Base-by-base conservation (phyloP, 2,888 invertebrate species). In the Ichneumoninae sp. region DNA sequence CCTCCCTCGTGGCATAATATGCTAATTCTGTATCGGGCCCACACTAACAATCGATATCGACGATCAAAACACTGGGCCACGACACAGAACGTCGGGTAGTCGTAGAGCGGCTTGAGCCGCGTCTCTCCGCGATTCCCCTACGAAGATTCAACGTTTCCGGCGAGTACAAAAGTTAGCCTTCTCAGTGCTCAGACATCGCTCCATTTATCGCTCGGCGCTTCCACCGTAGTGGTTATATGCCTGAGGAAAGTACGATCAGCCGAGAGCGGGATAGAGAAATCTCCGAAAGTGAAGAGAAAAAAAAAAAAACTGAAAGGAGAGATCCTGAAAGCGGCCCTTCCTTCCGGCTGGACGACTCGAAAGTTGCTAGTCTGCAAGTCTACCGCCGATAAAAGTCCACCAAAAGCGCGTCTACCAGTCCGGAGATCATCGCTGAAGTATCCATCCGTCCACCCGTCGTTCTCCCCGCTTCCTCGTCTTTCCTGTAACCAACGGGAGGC, bases 371-470 rank as follows among this genome's bases (percentile, higher is more conserved):
- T 73, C 57, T 57, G 44, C 47, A 30, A 73, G 16, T 80, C 57
- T 68, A 47, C 66, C 70, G 69, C 33, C 76, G 47, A 63, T 82
- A 71, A 80, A 66, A 47, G 73, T 74, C 50, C 16, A 33, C 54
- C 54, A 71, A 81, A 65, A 76, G 73, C 44, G 57, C 47, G 66
- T 68, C 57, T 57, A 33, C 70, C 50, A 54, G 63, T 26, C 71
- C 19, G 36, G 73, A 54, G 79, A 79, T 71, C 71, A 81, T 76
- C 70, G 65, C 36, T 52, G 44, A 44, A 75, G 47, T 70, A 77
- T 82, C 73, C 33, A 40, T 65, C 65, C 70, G 50, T 33, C n/a
- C 30, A 60, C n/a, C 19, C 26, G 44, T 54, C 44, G 44, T 63
- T 70, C 54, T 76, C 65, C 54, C 50, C 60, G 40, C 47, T 7